Percentiles rank a stretch among this genome's conserved stretches.
Conservation (phyloP, 2,797 vertebrate species). For the Brachyalestes nurse region DNA sequence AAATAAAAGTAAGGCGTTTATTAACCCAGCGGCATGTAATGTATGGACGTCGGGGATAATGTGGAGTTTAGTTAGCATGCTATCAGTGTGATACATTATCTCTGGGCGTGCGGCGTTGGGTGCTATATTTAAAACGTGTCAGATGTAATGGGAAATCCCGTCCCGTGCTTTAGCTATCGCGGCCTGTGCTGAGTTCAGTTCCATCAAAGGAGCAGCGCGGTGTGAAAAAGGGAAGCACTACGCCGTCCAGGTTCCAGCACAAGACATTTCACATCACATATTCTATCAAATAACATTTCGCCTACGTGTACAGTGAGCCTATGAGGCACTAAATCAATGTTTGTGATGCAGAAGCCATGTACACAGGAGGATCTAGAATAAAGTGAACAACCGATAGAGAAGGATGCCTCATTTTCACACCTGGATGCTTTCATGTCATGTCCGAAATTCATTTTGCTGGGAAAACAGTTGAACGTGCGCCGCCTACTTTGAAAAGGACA, state of each 20-base stretch:
- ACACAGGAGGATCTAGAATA: background rate
- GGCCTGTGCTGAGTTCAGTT: constrained; percentile 53
- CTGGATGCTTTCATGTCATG: constrained; percentile 29
- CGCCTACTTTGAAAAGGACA: constrained; percentile 21
- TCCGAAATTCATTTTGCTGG: constrained; percentile 37
- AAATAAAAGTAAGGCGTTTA: constrained; percentile 77
- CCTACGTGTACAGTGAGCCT: constrained; percentile 18
- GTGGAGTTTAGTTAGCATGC: constrained; percentile 70
- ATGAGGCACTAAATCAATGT: constrained; percentile 35
- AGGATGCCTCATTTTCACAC: constrained; percentile 13
- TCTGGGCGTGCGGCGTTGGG: constrained; percentile 60
- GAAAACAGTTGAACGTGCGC: background rate
- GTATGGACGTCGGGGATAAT: constrained; percentile 71
- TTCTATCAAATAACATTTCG: constrained; percentile 50
- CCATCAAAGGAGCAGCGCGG: constrained; percentile 53
- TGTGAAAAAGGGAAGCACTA: constrained; percentile 47
- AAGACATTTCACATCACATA: constrained; percentile 40
- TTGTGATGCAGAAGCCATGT: constrained; percentile 1
- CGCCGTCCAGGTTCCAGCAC: constrained; percentile 26
- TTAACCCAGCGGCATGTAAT: constrained; percentile 74
- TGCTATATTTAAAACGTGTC: constrained; percentile 67
- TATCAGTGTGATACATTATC: constrained; percentile 67
- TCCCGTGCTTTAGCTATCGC: constrained; percentile 63
- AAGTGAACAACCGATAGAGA: constrained; percentile 7
- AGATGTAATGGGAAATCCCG: constrained; percentile 64